These are phyloP conservation scores for Zhengitettix transpicula DNA, from an alignment of 2,888 invertebrate species.

Conservation along the genomic window DNA sequence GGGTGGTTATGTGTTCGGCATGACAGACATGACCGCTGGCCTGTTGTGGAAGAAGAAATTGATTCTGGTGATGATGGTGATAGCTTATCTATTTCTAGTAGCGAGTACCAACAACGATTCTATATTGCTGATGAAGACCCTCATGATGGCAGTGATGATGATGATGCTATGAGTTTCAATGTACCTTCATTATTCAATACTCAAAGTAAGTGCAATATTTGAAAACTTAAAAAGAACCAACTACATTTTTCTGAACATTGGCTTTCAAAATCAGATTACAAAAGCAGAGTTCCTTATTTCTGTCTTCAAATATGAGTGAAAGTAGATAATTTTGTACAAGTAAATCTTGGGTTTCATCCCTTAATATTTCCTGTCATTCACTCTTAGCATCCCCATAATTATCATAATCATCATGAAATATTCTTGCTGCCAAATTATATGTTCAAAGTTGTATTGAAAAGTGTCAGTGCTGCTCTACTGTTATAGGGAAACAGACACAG, in stretches of 20 bases:
- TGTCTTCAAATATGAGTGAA: too few relatives aligned
- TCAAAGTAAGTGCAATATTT: not conserved
- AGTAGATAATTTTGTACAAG: too few relatives aligned
- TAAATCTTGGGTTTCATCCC: too few relatives aligned
- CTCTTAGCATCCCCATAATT: too few relatives aligned
- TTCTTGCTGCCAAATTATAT: too few relatives aligned
- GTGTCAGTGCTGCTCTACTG: too few relatives aligned
- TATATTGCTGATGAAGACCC: not conserved
- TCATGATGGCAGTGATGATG: not conserved
- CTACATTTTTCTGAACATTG: not conserved
- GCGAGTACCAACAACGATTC: not conserved
- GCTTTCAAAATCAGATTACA: not conserved
- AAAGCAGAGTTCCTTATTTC: too few relatives aligned
- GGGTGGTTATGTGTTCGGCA: constrained; percentile 65
- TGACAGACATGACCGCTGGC: constrained; percentile 59
- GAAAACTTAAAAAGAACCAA: not conserved
- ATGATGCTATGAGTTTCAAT: not conserved
- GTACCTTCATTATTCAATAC: too few relatives aligned
- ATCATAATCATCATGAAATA: too few relatives aligned
- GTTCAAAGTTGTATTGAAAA: too few relatives aligned
- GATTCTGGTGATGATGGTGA: constrained; percentile 14
- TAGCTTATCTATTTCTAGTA: not conserved
- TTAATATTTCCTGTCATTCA: too few relatives aligned
- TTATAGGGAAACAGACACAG: too few relatives aligned
- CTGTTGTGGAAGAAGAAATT: constrained; percentile 47